A percentile compares a stretch with the other conserved stretches of the same genome.
Evolutionary conservation across 2,888 invertebrate genomes (phyloP).

Genomic region (Lithophane semibrunnea): DNA sequence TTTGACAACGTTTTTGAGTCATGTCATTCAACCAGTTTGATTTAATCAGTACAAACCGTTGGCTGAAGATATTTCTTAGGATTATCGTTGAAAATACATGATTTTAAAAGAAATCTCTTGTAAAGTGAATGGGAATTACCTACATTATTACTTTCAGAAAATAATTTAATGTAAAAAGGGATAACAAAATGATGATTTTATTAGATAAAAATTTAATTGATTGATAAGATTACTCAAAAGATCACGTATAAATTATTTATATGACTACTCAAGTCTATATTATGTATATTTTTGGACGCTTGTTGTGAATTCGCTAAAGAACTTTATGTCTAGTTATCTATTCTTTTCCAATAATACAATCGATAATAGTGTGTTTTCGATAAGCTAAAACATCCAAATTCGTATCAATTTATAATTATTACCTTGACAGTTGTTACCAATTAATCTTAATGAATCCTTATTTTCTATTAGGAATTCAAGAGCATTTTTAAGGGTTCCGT

Average conservation of each 20-base stretch:
- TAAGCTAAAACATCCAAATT: background rate
- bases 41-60: constrained; percentile 22
- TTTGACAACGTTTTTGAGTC: background rate
- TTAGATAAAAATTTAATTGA: background rate
- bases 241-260: background rate
- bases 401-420: background rate
- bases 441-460: too few species aligned
- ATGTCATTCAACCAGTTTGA: constrained; percentile 19
- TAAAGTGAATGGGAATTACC: background rate
- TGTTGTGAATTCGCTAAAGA: too few species aligned
- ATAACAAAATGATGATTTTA: background rate
- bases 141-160: background rate
- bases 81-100: background rate
- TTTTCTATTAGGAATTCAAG: background rate
- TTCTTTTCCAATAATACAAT: background rate
- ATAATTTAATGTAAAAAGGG: background rate
- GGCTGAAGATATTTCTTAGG: background rate
- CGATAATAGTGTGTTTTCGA: background rate
- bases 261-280: background rate
- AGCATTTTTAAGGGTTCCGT: too few species aligned
- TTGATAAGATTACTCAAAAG: background rate
- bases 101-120: constrained; percentile 13
- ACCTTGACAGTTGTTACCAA: background rate
- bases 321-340: background rate
- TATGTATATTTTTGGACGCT: background rate